Percentiles rank a stretch among this genome's conserved stretches.
Evolutionary conservation across 2,888 invertebrate species (phyloP).

Genomic region (Phania funesta): DNA sequence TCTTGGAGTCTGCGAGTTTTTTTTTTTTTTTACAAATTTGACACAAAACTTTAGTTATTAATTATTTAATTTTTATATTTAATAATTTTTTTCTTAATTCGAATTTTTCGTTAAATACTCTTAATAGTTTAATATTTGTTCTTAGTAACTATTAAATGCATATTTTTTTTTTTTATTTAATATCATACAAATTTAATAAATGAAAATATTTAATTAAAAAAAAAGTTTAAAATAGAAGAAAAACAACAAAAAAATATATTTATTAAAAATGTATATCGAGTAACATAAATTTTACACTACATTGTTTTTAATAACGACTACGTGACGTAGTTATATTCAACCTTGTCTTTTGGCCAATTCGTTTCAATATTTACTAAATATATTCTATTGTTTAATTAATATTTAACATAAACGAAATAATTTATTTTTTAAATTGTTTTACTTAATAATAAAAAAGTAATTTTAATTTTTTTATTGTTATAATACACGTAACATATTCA

Average conservation of each 20-base stretch:
- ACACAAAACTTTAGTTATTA: constrained; percentile 60
- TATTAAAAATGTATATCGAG: neutral
- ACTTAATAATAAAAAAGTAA: constrained; percentile 6
- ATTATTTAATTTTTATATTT: constrained; percentile 11
- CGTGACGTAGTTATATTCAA: constrained; percentile 19
- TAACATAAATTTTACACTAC: neutral
- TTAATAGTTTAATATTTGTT: constrained; percentile 24
- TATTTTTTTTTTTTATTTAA: constrained; percentile 39
- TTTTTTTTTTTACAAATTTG: constrained; percentile 52
- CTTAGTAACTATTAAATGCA: constrained; percentile 64
- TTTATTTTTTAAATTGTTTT: constrained; percentile 26
- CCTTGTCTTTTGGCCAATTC: constrained; percentile 31
- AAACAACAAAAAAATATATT: neutral
- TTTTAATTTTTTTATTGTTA: constrained; percentile 10
- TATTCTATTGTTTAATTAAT: neutral
- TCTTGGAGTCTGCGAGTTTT: neutral
- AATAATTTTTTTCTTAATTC: neutral
- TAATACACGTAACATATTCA: constrained; percentile 56
- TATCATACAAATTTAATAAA: constrained; percentile 38
- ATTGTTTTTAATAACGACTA: neutral
- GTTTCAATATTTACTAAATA: constrained; percentile 28
- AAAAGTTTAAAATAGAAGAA: neutral
- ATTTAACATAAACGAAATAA: constrained; percentile 17
- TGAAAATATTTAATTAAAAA: constrained; percentile 12
- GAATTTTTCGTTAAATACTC: constrained; percentile 2